Base-by-base conservation (phyloP, 2,113 vertebrate genomes). In the Stigmatopora argus region DNA sequence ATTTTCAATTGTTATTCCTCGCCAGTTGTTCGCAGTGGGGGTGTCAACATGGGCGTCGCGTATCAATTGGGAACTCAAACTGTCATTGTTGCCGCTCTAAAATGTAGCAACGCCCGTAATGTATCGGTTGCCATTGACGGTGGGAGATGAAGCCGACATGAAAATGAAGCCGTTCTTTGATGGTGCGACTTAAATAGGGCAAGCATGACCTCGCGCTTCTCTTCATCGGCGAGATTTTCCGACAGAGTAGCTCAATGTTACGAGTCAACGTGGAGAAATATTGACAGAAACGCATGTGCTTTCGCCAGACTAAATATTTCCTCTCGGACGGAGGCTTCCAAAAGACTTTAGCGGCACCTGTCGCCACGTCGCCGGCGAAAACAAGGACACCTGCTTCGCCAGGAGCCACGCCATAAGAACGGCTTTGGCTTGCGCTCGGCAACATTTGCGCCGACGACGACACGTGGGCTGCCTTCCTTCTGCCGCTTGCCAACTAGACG, bases 291-390 rank as follows among this genome's bases (percentile, higher is more conserved):
- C 17, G 47, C 26, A 41, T 57, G 12, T 66, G 14, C 58, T 58
- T 75, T 56, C 21, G 26, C 31, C 12, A 52, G 48, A 18, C 38
- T n/a, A 62, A 57, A 68, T 67, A 26, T 56, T 38, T 18, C 48
- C 46, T 45, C 59, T 64, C 57, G 23, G 48, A 41, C 57, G 2
- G 21, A 72, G 52, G 64, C 60, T 62, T 65, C 71, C 66, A 77
- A 74, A 77, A 48, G 21, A 47, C 48, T 58, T 62, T 21, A 65
- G 64, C 61, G 49, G 62, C 67, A 38, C 47, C 4, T 77, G 60
- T 65, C 59, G 48, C 31, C 44, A 62, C 41, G 19, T 6, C 44
- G 60, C 69, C 72, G 65, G 44, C 9, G 38, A 5, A 5, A 69
- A 75, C 31, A 69, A 58, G 6, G 63, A 56, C 48, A 49, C 11